phyloP scores from a whole-genome alignment of 2,113 vertebrate genomes.

The Apus apus region DNA sequence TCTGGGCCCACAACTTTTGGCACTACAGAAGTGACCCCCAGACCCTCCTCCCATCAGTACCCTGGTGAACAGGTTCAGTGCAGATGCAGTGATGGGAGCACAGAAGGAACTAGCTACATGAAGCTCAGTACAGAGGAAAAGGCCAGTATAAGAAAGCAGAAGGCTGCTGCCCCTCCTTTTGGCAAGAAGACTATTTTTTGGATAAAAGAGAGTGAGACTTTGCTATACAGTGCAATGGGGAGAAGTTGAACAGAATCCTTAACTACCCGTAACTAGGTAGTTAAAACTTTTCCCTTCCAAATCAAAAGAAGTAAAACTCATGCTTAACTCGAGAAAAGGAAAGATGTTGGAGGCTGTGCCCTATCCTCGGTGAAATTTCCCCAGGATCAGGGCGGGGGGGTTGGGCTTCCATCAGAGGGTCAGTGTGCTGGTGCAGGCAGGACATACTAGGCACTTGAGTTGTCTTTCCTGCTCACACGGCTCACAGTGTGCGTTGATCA shows the following conservation, averaged over 20 bases:
- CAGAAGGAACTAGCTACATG: neutral
- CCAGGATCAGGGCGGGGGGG: neutral
- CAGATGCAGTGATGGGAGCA: neutral
- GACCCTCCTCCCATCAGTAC: neutral
- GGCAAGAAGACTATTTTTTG: neutral
- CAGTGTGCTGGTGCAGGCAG: neutral
- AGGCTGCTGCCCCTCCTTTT: neutral
- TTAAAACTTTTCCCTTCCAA: neutral
- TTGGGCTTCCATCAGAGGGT: neutral
- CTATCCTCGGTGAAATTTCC: neutral
- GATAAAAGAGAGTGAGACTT: neutral
- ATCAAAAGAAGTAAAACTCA: neutral
- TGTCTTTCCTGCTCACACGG: neutral
- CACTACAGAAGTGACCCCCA: neutral
- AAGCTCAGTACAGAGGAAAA: neutral
- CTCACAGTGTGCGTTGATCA: neutral
- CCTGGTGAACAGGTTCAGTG: neutral
- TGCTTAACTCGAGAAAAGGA: neutral
- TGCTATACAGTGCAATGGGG: neutral
- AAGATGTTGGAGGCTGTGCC: neutral
- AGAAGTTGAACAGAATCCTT: neutral
- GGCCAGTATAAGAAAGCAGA: neutral
- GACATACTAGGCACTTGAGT: rapidly evolving
- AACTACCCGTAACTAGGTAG: neutral
- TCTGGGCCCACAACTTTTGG: neutral